Conservation (phyloP, 2,888 invertebrate species). For the Cataglyphis altisquamis region DNA sequence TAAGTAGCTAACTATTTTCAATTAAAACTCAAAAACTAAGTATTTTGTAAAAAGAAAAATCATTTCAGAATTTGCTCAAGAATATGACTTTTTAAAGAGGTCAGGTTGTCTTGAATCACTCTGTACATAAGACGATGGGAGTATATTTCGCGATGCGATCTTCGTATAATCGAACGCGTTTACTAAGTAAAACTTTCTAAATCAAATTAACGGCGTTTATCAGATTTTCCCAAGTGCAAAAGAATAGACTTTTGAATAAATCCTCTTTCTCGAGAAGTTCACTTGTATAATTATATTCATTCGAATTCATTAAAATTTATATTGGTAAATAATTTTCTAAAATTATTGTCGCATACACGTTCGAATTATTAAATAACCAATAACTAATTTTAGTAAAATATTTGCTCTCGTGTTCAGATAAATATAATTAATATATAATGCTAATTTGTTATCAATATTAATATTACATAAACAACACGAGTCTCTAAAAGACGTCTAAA, state of each 20-base stretch:
- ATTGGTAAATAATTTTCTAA: background rate
- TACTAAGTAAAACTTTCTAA: constrained; percentile 13
- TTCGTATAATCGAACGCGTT: background rate
- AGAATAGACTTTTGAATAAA: constrained; percentile 22
- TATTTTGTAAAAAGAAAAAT: no score
- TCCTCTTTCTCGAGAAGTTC: background rate
- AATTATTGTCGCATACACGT: background rate
- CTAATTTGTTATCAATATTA: background rate
- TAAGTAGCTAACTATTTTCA: no score
- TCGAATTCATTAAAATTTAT: constrained; percentile 2
- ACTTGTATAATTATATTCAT: background rate
- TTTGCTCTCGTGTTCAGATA: background rate
- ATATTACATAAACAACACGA: background rate
- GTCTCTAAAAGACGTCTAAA: no score
- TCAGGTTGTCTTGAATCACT: no score
- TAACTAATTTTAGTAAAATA: background rate
- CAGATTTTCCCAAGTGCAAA: background rate
- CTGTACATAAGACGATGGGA: no score
- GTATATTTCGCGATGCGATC: constrained; percentile 4
- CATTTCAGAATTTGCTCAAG: no score
- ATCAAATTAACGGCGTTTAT: constrained; percentile 22
- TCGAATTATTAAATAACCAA: constrained; percentile 16
- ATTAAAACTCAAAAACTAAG: no score
- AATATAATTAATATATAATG: background rate
- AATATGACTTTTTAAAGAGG: no score